These are phyloP conservation scores for Hermaeophaga mercurialis DNA, from an alignment of 2,888 invertebrate species.

Conservation along the genomic window DNA sequence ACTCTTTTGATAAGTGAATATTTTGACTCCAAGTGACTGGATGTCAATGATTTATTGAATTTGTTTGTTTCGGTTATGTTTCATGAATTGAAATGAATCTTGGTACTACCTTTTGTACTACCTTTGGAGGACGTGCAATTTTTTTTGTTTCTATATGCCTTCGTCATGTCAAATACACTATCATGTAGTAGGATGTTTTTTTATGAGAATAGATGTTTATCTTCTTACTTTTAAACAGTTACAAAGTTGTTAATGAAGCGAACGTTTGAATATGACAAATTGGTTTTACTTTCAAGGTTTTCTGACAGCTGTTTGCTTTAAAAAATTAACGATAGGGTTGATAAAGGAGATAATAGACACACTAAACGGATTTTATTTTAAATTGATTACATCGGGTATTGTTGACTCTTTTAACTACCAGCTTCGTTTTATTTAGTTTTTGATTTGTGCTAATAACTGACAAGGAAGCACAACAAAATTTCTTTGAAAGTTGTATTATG, in stretches of 20 bases:
- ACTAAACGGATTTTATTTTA: not conserved
- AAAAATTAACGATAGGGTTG: constrained; percentile 5
- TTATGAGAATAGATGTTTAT: not conserved
- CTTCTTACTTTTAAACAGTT: not conserved
- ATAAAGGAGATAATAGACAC: not conserved
- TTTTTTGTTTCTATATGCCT: not conserved
- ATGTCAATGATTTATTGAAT: constrained; percentile 37
- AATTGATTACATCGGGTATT: not conserved
- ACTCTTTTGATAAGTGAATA: constrained; percentile 43
- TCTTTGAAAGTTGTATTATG: too few relatives aligned
- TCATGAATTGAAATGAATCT: constrained; percentile 18
- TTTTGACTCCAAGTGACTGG: constrained; percentile 37
- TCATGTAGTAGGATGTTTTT: not conserved
- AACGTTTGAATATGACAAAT: constrained; percentile 12
- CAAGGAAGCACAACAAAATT: too few relatives aligned
- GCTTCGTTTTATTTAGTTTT: not conserved
- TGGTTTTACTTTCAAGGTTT: constrained; percentile 1
- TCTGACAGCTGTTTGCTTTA: constrained; percentile 12
- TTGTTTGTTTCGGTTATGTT: constrained; percentile 20
- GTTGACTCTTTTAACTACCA: too few relatives aligned
- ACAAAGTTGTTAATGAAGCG: constrained; percentile 11
- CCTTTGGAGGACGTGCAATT: constrained; percentile 13
- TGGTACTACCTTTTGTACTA: too few relatives aligned
- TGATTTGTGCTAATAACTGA: too few relatives aligned
- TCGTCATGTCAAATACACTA: not conserved